These are phyloP conservation scores for Troides helena DNA, from an alignment of 2,888 invertebrate genomes.

Conservation along the genomic window DNA sequence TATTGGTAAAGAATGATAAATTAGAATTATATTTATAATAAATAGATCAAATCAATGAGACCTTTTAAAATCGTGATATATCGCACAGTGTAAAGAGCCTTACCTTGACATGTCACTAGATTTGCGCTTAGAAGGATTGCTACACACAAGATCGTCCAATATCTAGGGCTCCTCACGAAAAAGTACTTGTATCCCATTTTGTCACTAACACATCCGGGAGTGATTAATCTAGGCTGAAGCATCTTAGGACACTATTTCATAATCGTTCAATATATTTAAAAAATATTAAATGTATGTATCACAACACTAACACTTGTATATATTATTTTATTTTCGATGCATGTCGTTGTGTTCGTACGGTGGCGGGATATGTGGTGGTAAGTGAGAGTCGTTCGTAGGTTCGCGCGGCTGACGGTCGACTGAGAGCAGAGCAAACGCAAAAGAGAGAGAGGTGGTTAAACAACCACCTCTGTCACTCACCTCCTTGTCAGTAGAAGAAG, in stretches of 20 bases:
- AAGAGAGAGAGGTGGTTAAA: too few species aligned
- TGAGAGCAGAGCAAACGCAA: constrained; percentile 43
- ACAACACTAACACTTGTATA: constrained; percentile 46
- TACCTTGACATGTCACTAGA: constrained; percentile 71
- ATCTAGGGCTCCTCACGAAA: constrained; percentile 32
- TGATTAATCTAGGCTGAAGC: constrained; percentile 69
- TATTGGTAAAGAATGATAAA: background rate
- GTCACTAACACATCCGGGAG: constrained; percentile 53
- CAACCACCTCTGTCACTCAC: constrained; percentile 48
- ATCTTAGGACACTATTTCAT: constrained; percentile 58
- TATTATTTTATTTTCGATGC: constrained; percentile 31
- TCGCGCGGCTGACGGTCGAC: constrained; percentile 54
- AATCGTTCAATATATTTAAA: constrained; percentile 35
- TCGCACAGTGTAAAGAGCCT: constrained; percentile 36
- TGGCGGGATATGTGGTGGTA: constrained; percentile 34
- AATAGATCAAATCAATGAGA: constrained; percentile 32
- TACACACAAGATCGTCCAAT: constrained; percentile 44
- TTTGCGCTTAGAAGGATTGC: constrained; percentile 48
- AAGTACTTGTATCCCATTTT: constrained; percentile 49
- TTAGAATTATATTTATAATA: constrained; percentile 4
- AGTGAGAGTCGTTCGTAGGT: constrained; percentile 47
- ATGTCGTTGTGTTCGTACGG: constrained; percentile 37
- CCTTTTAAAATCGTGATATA: constrained; percentile 30
- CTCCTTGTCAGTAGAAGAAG: constrained; percentile 40
- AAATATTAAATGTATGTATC: constrained; percentile 35